Percentiles rank a stretch among this genome's conserved stretches.
These are phyloP conservation scores for Drepanosiphum platanoidis DNA, from an alignment of 2,888 invertebrate genomes.

Conservation along the genomic window DNA sequence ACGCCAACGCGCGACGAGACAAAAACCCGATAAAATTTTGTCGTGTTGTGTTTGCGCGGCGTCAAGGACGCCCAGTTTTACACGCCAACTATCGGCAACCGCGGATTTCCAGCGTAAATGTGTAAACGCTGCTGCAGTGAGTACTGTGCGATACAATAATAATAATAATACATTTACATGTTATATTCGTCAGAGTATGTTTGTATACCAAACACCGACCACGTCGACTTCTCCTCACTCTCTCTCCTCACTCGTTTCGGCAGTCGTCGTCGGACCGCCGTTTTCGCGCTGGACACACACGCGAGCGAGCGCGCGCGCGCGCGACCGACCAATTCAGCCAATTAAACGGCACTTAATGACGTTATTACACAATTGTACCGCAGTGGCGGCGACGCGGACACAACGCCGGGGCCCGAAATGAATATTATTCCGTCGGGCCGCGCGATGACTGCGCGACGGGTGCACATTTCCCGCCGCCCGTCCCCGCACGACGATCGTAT, in stretches of 20 bases:
- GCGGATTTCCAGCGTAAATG: neutral
- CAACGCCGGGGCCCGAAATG: neutral
- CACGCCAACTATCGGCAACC: neutral
- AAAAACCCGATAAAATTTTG: neutral
- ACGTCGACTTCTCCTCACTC: too few relatives aligned
- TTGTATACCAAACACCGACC: too few relatives aligned
- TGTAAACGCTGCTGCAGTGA: too few relatives aligned
- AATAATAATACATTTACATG: too few relatives aligned
- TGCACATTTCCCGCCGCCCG: constrained; percentile 5
- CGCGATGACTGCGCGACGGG: too few relatives aligned
- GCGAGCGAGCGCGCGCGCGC: neutral
- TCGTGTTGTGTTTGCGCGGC: neutral
- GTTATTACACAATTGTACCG: neutral
- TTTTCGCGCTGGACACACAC: too few relatives aligned
- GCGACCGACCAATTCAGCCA: constrained; percentile 37
- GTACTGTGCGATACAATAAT: too few relatives aligned
- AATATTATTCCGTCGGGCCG: constrained; percentile 2
- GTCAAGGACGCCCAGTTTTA: constrained; percentile 22
- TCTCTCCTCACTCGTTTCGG: too few relatives aligned
- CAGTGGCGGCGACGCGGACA: too few relatives aligned
- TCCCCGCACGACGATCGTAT: neutral
- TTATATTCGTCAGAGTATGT: too few relatives aligned
- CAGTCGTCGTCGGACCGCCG: too few relatives aligned
- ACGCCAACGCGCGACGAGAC: neutral
- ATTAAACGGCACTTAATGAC: constrained; percentile 47